phyloP scores from a whole-genome alignment of 2,888 invertebrate genomes.

The Pardosa pseudoannulata region DNA sequence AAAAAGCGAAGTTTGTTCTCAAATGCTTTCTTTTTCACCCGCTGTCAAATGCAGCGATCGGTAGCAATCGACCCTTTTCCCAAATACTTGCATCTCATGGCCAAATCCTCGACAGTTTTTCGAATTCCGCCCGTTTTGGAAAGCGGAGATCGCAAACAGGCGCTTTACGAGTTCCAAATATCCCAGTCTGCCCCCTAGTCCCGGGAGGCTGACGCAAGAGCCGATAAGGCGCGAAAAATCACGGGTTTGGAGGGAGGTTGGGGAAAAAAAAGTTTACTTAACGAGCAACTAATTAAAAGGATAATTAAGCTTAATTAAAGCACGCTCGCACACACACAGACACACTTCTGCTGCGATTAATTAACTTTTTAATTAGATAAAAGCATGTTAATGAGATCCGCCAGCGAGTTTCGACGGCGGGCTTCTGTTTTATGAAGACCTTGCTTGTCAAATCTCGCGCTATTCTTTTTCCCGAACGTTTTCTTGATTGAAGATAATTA shows the following conservation, averaged over 20 bases:
- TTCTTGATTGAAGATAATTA: background rate
- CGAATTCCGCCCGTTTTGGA: too few species aligned
- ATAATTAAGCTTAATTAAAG: slow-evolving; percentile 51
- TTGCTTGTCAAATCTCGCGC: slow-evolving; percentile 1
- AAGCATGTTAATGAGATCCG: slow-evolving; percentile 28
- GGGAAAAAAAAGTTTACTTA: slow-evolving; percentile 37
- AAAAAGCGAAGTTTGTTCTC: too few species aligned
- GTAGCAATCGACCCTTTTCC: too few species aligned
- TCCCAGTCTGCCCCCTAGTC: too few species aligned
- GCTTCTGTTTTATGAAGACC: slow-evolving; percentile 6
- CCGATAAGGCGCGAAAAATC: background rate
- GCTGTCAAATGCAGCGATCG: too few species aligned
- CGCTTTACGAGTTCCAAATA: too few species aligned
- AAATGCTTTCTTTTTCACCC: too few species aligned
- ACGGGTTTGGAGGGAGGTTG: background rate
- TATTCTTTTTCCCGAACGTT: background rate
- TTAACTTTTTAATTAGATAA: slow-evolving; percentile 59
- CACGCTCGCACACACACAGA: too few species aligned
- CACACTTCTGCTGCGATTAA: slow-evolving; percentile 35
- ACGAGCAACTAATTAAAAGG: slow-evolving; percentile 46
- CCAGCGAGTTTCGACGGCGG: background rate
- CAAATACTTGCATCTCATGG: too few species aligned
- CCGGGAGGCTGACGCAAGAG: too few species aligned
- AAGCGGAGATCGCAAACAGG: too few species aligned
- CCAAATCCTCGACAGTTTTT: too few species aligned